Percentiles rank a stretch among this genome's conserved stretches.
These are phyloP conservation scores for Brachionus rubens DNA, from an alignment of 1,140 invertebrate genomes.

Conservation along the genomic window DNA sequence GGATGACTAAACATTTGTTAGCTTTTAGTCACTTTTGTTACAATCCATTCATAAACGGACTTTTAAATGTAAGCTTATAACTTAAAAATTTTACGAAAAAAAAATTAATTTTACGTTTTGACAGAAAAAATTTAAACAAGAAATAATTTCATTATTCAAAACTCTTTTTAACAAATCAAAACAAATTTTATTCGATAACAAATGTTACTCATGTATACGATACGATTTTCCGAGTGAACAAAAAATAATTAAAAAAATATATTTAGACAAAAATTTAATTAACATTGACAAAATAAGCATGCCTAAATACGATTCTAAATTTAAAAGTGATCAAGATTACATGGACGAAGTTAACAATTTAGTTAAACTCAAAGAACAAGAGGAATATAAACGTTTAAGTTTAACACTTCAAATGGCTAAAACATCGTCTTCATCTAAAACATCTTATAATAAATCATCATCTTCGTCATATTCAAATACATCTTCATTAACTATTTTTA, in stretches of 20 bases:
- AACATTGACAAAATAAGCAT: neutral
- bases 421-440: too few relatives aligned
- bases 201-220: slow-evolving; percentile 4
- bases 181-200: slow-evolving; percentile 10
- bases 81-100: neutral
- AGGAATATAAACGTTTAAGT: too few relatives aligned
- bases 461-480: too few relatives aligned
- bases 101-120: neutral
- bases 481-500: too few relatives aligned
- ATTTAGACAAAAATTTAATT: neutral
- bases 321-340: slow-evolving; percentile 11
- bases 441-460: too few relatives aligned
- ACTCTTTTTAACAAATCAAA: neutral
- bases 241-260: neutral
- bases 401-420: too few relatives aligned
- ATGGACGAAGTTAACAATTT: slow-evolving; percentile 5
- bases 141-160: slow-evolving; percentile 21
- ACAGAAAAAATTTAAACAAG: slow-evolving; percentile 42
- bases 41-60: slow-evolving; percentile 44
- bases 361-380: neutral
- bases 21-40: slow-evolving; percentile 44
- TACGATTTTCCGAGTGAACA: neutral
- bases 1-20: slow-evolving; percentile 18
- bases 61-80: slow-evolving; percentile 30
- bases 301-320: neutral